Evolutionary conservation across 1,140 invertebrate genomes (phyloP).

Genomic region (Polypedilum vanderplanki): DNA sequence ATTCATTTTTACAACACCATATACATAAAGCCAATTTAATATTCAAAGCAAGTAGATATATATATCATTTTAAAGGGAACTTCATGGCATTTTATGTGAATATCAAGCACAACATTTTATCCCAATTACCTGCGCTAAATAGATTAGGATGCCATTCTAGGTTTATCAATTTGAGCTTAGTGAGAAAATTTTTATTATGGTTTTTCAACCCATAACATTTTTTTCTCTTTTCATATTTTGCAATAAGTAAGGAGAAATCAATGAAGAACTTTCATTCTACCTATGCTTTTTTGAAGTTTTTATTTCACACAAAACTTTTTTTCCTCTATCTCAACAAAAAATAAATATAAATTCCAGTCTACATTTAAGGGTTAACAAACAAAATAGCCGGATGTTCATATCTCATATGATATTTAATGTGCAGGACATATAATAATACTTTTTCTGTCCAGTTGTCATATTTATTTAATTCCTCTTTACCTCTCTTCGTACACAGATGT

Average conservation of each 20-base stretch:
- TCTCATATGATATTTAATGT: too few species aligned
- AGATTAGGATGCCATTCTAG: not conserved
- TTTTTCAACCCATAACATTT: not conserved
- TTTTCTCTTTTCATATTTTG: not conserved
- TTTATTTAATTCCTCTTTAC: too few species aligned
- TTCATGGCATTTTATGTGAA: not conserved
- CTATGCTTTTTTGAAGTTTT: not conserved
- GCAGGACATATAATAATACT: too few species aligned
- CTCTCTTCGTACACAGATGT: too few species aligned
- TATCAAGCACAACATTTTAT: slow-evolving; percentile 7
- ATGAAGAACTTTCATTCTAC: not conserved
- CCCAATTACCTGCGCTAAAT: not conserved
- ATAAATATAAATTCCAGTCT: too few species aligned
- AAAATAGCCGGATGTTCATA: too few species aligned
- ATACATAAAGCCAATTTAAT: not conserved
- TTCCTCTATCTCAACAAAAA: too few species aligned
- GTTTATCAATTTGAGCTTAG: slow-evolving; percentile 13
- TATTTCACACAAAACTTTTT: too few species aligned
- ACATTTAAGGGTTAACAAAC: too few species aligned
- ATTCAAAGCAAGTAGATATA: slow-evolving; percentile 18
- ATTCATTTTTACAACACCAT: not conserved
- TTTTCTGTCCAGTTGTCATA: too few species aligned
- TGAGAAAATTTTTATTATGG: not conserved
- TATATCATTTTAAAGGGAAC: not conserved
- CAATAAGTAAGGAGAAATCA: too few species aligned